These are phyloP conservation scores for Ormyrus nitidulus DNA, from an alignment of 2,888 invertebrate species.

Conservation along the genomic window DNA sequence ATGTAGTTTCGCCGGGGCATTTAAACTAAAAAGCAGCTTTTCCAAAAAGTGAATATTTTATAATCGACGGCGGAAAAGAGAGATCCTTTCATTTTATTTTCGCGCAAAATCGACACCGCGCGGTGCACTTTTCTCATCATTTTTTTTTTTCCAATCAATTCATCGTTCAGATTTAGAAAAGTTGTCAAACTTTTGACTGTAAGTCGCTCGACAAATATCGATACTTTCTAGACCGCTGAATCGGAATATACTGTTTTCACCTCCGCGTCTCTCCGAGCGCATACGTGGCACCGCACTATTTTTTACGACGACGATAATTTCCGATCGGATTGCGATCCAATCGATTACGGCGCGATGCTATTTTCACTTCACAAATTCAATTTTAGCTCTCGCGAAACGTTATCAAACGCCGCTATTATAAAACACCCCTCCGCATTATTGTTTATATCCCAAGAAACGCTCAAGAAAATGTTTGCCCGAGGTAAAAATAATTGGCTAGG, in stretches of 20 bases:
- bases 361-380: neutral
- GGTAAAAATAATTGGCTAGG: neutral
- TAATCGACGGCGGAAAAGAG: no score
- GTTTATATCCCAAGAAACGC: neutral
- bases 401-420: no score
- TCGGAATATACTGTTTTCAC: slow-evolving; percentile 28
- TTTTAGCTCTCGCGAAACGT: neutral
- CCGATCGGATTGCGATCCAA: slow-evolving; percentile 21
- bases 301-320: slow-evolving; percentile 32
- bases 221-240: slow-evolving; percentile 26
- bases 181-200: neutral
- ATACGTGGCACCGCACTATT: neutral
- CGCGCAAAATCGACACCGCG: no score
- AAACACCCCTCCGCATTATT: neutral
- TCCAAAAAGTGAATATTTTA: no score
- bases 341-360: slow-evolving; percentile 19
- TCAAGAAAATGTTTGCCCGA: neutral
- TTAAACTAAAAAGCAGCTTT: no score
- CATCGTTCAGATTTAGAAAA: neutral
- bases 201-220: slow-evolving; percentile 5
- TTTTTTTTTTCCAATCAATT: no score
- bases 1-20: no score
- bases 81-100: no score
- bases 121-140: no score
- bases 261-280: neutral